Percentiles rank a stretch among this genome's conserved stretches.
These are phyloP conservation scores for Dryobates pubescens DNA, from an alignment of 2,797 vertebrate genomes.

Conservation along the genomic window DNA sequence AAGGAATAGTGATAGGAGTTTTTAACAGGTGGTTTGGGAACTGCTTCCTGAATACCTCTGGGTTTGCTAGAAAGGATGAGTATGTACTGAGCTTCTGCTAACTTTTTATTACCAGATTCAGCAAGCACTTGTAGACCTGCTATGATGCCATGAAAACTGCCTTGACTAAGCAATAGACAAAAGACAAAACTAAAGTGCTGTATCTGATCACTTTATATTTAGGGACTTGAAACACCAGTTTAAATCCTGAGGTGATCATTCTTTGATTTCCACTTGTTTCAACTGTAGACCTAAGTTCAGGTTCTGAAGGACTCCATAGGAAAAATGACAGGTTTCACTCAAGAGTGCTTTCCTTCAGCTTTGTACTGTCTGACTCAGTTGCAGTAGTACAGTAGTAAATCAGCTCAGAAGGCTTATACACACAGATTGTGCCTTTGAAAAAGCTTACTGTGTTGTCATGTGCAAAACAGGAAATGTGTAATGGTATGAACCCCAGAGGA, in stretches of 20 bases:
- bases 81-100: not conserved
- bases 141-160: not conserved
- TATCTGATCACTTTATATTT: not conserved
- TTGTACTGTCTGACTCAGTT: not conserved
- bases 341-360: not conserved
- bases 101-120: not conserved
- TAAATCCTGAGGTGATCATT: not conserved
- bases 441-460: conserved; percentile 38
- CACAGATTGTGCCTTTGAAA: conserved; percentile 16
- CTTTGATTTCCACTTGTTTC: not conserved
- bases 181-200: not conserved
- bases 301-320: not conserved
- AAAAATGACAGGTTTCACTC: not conserved
- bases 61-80: not conserved
- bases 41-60: not conserved
- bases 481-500: conserved; percentile 20
- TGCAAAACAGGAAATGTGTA: conserved; percentile 51
- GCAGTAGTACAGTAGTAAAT: not conserved
- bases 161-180: not conserved
- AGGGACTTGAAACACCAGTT: not conserved
- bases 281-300: not conserved
- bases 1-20: not conserved
- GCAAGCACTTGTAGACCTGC: not conserved
- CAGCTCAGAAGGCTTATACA: not conserved
- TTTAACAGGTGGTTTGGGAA: not conserved